phyloP scores from a whole-genome alignment of 2,888 invertebrate genomes.

The Hirtodrosophila trivittata region DNA sequence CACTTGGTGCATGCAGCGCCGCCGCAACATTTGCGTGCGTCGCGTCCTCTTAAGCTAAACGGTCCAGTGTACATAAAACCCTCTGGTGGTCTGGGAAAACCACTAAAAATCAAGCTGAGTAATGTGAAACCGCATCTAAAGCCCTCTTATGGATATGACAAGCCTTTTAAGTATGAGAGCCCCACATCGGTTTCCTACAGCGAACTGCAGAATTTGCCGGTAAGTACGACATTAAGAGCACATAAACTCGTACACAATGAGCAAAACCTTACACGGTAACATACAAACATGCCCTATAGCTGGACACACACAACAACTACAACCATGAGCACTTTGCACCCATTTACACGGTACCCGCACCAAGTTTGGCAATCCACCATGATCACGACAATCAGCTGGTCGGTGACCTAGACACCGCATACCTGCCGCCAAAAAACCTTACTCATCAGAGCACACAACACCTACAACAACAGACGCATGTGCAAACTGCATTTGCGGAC shows the following conservation, averaged over 20 bases:
- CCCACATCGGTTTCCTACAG: slow-evolving; percentile 73
- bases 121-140: slow-evolving; percentile 72
- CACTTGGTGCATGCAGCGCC: slow-evolving; percentile 46
- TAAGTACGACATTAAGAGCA: slow-evolving; percentile 55
- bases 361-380: slow-evolving; percentile 86
- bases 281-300: slow-evolving; percentile 61
- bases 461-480: slow-evolving; percentile 39
- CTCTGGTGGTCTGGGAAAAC: slow-evolving; percentile 68
- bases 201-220: slow-evolving; percentile 78
- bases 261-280: background rate
- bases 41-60: slow-evolving; percentile 56
- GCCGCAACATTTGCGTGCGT: slow-evolving; percentile 53
- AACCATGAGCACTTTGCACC: slow-evolving; percentile 96
- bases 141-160: slow-evolving; percentile 74
- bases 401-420: slow-evolving; percentile 68
- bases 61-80: slow-evolving; percentile 68
- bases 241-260: background rate
- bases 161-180: slow-evolving; percentile 82
- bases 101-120: slow-evolving; percentile 80
- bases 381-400: slow-evolving; percentile 82
- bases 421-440: slow-evolving; percentile 66
- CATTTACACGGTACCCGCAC: slow-evolving; percentile 94
- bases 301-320: slow-evolving; percentile 82
- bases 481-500: slow-evolving; percentile 38
- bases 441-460: slow-evolving; percentile 38